A percentile compares a stretch with the other conserved stretches of the same genome.
Conservation (phyloP, 1,140 invertebrate species). For the Penaeus indicus region DNA sequence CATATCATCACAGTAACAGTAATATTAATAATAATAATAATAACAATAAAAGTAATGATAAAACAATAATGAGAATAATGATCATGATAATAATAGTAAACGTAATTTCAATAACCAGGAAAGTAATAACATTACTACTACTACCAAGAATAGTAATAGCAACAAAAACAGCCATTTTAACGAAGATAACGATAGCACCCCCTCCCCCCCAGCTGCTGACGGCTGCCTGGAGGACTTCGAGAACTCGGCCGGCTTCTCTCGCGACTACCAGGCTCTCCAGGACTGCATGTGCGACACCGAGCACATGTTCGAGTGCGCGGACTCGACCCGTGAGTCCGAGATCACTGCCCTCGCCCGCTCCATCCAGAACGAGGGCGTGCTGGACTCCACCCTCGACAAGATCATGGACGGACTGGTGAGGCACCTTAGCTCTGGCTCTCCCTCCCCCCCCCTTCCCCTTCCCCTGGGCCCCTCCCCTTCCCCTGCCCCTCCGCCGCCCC, state of each 20-base stretch:
- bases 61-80: no score
- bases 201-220: constrained; percentile 77
- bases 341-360: constrained; percentile 71
- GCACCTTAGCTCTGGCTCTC: not conserved
- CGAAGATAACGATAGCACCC: no score
- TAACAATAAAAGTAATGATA: no score
- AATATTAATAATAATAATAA: no score
- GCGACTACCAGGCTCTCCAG: constrained; percentile 92
- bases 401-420: constrained; percentile 67
- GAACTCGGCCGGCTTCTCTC: constrained; percentile 95
- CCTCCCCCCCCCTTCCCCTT: not conserved
- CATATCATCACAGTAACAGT: no score
- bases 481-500: no score
- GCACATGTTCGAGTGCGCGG: constrained; percentile 96
- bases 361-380: constrained; percentile 67
- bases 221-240: constrained; percentile 93
- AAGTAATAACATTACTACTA: not conserved
- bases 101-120: not conserved
- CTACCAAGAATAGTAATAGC: no score
- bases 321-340: constrained; percentile 69
- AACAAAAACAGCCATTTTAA: no score
- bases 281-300: constrained; percentile 98
- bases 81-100: no score
- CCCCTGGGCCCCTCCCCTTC: not conserved
- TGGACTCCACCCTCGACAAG: constrained; percentile 68